Evolutionary conservation across 2,888 invertebrate genomes (phyloP).

Genomic region (Netelia inedita): DNA sequence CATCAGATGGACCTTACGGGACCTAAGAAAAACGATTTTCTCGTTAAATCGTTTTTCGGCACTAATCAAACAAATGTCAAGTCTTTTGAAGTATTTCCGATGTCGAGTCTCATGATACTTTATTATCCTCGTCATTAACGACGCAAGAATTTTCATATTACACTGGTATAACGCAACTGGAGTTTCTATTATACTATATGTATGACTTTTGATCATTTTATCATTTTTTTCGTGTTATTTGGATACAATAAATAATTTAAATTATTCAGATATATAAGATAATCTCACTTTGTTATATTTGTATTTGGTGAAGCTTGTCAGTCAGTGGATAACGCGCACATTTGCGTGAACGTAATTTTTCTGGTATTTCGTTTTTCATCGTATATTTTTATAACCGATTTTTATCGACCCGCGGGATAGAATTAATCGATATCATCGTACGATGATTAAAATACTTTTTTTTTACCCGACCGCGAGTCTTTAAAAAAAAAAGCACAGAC

Average conservation of each 20-base stretch:
- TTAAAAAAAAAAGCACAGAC: neutral
- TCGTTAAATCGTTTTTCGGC: neutral
- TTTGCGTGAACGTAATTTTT: slow-evolving; percentile 6
- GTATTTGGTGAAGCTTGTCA: slow-evolving; percentile 53
- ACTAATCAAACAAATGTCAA: neutral
- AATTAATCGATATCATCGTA: neutral
- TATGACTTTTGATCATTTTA: slow-evolving; percentile 1
- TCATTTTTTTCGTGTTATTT: slow-evolving; percentile 34
- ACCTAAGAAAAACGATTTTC: slow-evolving; percentile 1
- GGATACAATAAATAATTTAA: slow-evolving; percentile 65
- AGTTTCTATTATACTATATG: slow-evolving; percentile 24
- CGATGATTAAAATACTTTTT: neutral
- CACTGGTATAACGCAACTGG: slow-evolving; percentile 46
- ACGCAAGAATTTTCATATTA: slow-evolving; percentile 50
- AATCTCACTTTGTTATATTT: slow-evolving; percentile 33
- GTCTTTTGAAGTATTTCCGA: slow-evolving; percentile 10
- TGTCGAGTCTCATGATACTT: slow-evolving; percentile 43
- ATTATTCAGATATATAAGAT: slow-evolving; percentile 20
- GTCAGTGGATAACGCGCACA: slow-evolving; percentile 45
- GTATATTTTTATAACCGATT: slow-evolving; percentile 6
- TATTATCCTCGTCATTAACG: slow-evolving; percentile 44
- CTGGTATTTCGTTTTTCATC: neutral
- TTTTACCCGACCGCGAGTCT: neutral
- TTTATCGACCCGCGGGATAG: neutral
- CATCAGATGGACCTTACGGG: slow-evolving; percentile 13